phyloP scores from a whole-genome alignment of 2,888 invertebrate species.

The Penaeus monodon region DNA sequence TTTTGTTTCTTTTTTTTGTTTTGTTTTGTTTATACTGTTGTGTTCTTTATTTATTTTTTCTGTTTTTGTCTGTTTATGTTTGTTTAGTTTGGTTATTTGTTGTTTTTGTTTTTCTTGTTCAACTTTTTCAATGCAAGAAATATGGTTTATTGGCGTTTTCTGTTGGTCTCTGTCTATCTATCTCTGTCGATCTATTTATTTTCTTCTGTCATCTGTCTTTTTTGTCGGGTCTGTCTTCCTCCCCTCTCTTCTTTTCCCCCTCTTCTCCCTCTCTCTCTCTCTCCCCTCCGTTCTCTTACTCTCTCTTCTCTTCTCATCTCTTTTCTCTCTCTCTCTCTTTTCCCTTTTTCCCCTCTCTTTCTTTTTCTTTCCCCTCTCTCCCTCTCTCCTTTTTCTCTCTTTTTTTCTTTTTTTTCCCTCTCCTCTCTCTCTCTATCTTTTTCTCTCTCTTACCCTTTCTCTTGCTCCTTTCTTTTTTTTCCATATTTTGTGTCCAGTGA shows the following conservation, averaged over 20 bases:
- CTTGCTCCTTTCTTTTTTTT: not conserved
- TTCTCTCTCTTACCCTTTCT: not conserved
- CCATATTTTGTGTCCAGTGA: too few relatives aligned
- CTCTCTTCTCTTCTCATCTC: not conserved
- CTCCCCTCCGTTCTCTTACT: constrained; percentile 23
- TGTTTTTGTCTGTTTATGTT: too few relatives aligned
- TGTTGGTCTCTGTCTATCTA: too few relatives aligned
- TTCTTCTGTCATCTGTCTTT: not conserved
- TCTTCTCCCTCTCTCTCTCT: constrained; percentile 10
- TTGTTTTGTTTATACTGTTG: too few relatives aligned
- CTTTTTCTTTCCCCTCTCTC: constrained; percentile 9
- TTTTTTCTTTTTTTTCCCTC: not conserved
- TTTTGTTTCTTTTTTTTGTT: too few relatives aligned
- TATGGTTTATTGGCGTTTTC: too few relatives aligned
- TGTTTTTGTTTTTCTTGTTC: too few relatives aligned
- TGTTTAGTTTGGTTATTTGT: too few relatives aligned
- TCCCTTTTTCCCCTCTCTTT: constrained; percentile 13
- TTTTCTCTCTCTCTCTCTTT: not conserved
- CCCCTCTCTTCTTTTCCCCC: not conserved
- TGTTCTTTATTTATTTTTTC: too few relatives aligned
- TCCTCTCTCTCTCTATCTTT: not conserved
- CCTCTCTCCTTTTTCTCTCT: not conserved
- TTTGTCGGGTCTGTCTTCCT: not conserved
- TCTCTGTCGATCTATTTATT: too few relatives aligned
- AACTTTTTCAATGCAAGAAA: not conserved